Evolutionary conservation across 2,113 vertebrate genomes (phyloP).

Genomic region (Emberiza fucata): DNA sequence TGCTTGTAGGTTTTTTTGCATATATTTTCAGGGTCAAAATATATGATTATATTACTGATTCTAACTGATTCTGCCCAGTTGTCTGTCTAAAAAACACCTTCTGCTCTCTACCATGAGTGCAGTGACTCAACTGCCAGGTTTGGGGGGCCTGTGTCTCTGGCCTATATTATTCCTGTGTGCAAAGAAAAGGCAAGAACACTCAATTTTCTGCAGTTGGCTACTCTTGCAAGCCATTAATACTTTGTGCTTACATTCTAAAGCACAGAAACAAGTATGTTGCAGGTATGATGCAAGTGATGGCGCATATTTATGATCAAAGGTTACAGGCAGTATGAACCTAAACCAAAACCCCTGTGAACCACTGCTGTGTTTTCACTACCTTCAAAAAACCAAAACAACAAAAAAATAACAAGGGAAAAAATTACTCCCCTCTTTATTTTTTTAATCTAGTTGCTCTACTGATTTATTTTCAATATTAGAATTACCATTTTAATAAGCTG

Average conservation of each 20-base stretch:
- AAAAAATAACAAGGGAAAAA: accelerated
- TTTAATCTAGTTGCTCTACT: neutral
- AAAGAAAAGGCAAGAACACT: neutral
- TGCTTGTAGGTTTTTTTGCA: neutral
- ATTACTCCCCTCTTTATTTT: accelerated
- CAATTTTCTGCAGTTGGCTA: neutral
- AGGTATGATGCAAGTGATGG: neutral
- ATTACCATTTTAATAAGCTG: neutral
- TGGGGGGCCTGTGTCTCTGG: neutral
- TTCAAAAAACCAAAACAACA: neutral
- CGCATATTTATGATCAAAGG: neutral
- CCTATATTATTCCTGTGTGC: neutral
- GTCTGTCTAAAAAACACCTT: neutral
- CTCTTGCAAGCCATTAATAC: neutral
- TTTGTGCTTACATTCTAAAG: neutral
- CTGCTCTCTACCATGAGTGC: neutral
- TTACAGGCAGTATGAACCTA: neutral
- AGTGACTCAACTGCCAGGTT: neutral
- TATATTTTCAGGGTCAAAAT: neutral
- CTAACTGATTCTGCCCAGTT: neutral
- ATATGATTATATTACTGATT: no score
- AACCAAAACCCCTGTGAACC: neutral
- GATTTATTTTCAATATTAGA: neutral
- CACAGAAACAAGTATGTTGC: neutral
- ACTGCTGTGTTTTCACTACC: neutral